Percentiles rank a stretch among this genome's conserved stretches.
Conservation (phyloP, 2,888 invertebrate species). For the Caenorhabditis plicata region DNA sequence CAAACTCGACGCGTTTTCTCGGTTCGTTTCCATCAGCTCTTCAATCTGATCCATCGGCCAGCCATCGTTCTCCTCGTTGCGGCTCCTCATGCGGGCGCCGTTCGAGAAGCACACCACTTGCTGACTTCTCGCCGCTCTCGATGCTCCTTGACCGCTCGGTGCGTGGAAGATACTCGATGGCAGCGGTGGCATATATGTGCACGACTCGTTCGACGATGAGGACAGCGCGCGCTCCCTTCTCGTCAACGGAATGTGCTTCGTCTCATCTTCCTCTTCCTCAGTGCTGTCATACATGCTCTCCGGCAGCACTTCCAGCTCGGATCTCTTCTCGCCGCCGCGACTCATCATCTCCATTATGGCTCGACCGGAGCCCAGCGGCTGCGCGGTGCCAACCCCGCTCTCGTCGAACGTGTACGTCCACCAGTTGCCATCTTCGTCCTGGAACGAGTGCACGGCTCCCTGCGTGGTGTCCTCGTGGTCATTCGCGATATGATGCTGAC, state of each 20-base stretch:
- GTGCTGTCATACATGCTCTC: slow-evolving; percentile 36
- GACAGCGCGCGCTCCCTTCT: slow-evolving; percentile 40
- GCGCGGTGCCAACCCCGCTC: slow-evolving; percentile 70
- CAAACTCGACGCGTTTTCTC: not conserved
- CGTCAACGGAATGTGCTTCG: slow-evolving; percentile 4
- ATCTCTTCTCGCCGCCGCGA: slow-evolving; percentile 19
- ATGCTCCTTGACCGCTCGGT: slow-evolving; percentile 25
- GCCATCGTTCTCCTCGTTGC: no score
- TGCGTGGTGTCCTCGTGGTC: slow-evolving; percentile 80
- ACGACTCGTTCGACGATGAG: slow-evolving; percentile 38
- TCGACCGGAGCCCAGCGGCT: slow-evolving; percentile 53
- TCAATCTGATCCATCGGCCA: slow-evolving; percentile 34
- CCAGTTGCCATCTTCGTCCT: slow-evolving; percentile 73
- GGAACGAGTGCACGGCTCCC: slow-evolving; percentile 72
- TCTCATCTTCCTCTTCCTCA: slow-evolving; percentile 35
- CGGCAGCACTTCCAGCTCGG: slow-evolving; percentile 30
- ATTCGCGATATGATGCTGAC: slow-evolving; percentile 34
- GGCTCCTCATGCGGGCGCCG: no score
- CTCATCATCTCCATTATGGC: slow-evolving; percentile 34
- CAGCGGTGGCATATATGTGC: slow-evolving; percentile 49
- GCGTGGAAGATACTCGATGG: slow-evolving; percentile 48
- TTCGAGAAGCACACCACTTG: slow-evolving; percentile 23
- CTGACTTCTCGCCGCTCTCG: slow-evolving; percentile 13
- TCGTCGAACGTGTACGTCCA: slow-evolving; percentile 84
- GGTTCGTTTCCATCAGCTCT: slow-evolving; percentile 14